Percentiles rank a stretch among this genome's conserved stretches.
Conservation (phyloP, 2,113 vertebrate genomes). For the Pygoscelis antarcticus region DNA sequence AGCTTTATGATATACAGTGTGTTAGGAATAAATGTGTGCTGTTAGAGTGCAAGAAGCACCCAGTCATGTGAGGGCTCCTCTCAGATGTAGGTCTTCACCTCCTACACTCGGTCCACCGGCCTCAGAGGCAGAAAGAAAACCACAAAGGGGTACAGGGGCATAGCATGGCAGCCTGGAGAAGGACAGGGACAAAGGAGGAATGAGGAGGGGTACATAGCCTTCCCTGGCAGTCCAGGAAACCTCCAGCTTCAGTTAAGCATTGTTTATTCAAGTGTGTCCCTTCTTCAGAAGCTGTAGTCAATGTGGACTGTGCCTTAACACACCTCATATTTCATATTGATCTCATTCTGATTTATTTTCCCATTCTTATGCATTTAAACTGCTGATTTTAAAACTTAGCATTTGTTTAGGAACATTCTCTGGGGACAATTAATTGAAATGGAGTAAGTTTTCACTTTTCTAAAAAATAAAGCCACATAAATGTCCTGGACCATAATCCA, state of each 20-base stretch:
- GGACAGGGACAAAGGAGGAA: neutral
- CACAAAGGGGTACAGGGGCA: neutral
- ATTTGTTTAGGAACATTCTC: neutral
- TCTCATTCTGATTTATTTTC: neutral
- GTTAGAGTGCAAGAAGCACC: neutral
- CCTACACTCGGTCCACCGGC: accelerated
- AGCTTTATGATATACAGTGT: neutral
- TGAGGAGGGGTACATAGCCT: neutral
- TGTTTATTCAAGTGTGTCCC: accelerated
- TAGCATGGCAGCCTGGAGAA: neutral
- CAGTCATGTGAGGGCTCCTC: neutral
- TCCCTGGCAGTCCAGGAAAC: neutral
- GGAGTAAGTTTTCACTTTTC: neutral
- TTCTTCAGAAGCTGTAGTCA: neutral
- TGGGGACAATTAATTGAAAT: neutral
- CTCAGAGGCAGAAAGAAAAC: neutral
- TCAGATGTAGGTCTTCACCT: neutral
- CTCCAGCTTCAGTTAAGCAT: neutral
- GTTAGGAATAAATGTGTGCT: neutral
- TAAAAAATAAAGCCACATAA: neutral
- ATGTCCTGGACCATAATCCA: neutral
- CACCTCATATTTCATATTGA: neutral
- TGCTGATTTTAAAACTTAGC: neutral
- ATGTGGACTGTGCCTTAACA: neutral
- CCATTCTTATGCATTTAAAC: neutral